Conservation (phyloP, 2,797 vertebrate species). For the Propithecus deckenii region DNA sequence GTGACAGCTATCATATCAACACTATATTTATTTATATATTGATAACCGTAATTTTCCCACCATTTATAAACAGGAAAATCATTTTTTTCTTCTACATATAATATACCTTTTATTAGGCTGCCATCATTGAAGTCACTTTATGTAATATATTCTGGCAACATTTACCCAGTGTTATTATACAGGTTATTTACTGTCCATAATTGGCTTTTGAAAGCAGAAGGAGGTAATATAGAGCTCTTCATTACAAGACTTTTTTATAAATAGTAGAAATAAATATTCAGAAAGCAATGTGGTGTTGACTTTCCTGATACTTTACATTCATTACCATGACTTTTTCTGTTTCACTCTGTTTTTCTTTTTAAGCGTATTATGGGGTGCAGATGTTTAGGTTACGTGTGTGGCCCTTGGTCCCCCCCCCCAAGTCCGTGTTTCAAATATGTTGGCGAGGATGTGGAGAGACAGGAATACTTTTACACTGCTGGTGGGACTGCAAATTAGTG, state of each 20-base stretch:
- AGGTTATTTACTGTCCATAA: slow-evolving; percentile 34
- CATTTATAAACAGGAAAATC: neutral
- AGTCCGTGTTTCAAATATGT: too few species aligned
- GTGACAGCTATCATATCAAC: neutral
- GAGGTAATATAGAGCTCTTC: neutral
- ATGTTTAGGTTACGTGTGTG: too few species aligned
- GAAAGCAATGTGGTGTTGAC: slow-evolving; percentile 7
- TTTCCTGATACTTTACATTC: slow-evolving; percentile 29
- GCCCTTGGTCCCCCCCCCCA: too few species aligned
- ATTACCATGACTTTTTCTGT: slow-evolving; percentile 37
- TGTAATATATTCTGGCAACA: neutral
- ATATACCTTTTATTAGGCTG: slow-evolving; percentile 11
- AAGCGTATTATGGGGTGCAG: too few species aligned
- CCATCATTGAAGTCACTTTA: neutral
- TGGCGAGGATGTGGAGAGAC: too few species aligned
- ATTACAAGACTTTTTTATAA: neutral
- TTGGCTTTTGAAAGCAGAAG: neutral
- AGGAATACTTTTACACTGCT: too few species aligned
- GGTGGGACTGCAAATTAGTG: too few species aligned
- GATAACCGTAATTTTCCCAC: neutral
- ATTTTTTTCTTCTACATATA: neutral
- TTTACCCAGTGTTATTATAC: neutral
- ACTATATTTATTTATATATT: neutral
- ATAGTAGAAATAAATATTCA: slow-evolving; percentile 22
- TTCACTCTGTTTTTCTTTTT: neutral